These are phyloP conservation scores for Ctenicera cuprea DNA, from an alignment of 2,888 invertebrate genomes.

Conservation along the genomic window DNA sequence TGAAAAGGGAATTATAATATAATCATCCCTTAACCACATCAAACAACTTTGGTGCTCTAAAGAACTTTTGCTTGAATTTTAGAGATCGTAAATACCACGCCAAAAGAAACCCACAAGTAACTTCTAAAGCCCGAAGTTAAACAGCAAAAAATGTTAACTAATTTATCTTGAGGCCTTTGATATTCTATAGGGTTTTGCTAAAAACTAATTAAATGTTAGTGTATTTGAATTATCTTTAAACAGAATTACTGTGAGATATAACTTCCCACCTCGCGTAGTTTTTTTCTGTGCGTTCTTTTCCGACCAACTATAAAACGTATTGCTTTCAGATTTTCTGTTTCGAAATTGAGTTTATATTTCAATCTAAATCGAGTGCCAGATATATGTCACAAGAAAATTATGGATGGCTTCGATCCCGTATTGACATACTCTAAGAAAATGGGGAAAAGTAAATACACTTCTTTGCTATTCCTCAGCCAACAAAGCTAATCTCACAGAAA, in stretches of 20 bases:
- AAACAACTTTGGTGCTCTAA: background rate
- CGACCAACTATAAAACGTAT: conserved; percentile 35
- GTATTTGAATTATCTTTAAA: too few species aligned
- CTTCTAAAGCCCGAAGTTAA: background rate
- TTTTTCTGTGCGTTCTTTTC: conserved; percentile 23
- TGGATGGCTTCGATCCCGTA: conserved; percentile 33
- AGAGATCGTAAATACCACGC: conserved; percentile 3
- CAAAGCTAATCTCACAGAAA: conserved; percentile 7
- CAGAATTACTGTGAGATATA: background rate
- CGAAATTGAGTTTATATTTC: conserved; percentile 48
- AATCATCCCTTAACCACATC: conserved; percentile 17
- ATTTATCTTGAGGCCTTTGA: background rate
- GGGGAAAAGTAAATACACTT: conserved; percentile 12
- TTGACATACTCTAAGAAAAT: conserved; percentile 39
- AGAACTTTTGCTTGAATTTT: conserved; percentile 7
- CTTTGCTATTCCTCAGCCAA: background rate
- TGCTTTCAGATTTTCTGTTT: conserved; percentile 42
- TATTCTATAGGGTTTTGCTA: background rate
- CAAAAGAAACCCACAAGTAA: conserved; percentile 4
- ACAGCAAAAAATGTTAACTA: conserved; percentile 1
- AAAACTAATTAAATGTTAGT: too few species aligned
- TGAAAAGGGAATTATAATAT: background rate
- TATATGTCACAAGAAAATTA: conserved; percentile 45
- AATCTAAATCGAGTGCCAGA: conserved; percentile 47
- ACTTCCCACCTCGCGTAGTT: background rate